These are phyloP conservation scores for Deilephila elpenor DNA, from an alignment of 2,888 invertebrate species.

Conservation along the genomic window DNA sequence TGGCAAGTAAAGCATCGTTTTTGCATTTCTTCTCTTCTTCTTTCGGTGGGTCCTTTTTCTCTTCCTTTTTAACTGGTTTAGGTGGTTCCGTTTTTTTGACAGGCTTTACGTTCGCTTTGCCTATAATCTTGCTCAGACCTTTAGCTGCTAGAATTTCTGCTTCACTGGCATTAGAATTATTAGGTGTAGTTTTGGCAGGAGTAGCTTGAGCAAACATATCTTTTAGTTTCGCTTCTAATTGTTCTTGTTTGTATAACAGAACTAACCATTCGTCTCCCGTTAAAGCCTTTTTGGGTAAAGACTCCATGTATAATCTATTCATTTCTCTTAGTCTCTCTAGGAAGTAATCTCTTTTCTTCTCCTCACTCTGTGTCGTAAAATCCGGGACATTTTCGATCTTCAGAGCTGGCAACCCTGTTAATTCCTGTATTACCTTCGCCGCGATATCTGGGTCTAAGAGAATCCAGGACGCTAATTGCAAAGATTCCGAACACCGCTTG, in stretches of 20 bases:
- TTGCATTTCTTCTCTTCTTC: slow-evolving; percentile 53
- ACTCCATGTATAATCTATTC: slow-evolving; percentile 71
- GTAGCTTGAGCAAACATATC: slow-evolving; percentile 61
- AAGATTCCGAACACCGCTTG: slow-evolving; percentile 67
- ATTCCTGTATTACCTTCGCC: slow-evolving; percentile 67
- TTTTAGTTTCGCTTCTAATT: slow-evolving; percentile 65
- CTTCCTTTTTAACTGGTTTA: slow-evolving; percentile 50
- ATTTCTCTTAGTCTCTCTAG: slow-evolving; percentile 64
- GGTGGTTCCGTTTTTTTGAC: slow-evolving; percentile 56
- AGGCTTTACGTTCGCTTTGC: slow-evolving; percentile 59
- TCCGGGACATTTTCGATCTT: slow-evolving; percentile 61
- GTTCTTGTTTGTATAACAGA: slow-evolving; percentile 70
- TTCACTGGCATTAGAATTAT: slow-evolving; percentile 62
- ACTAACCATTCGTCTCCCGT: slow-evolving; percentile 77
- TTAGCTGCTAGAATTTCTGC: slow-evolving; percentile 78
- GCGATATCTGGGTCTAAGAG: slow-evolving; percentile 68
- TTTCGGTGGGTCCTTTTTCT: slow-evolving; percentile 25
- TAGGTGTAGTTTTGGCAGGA: slow-evolving; percentile 45
- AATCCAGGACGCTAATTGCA: slow-evolving; percentile 67
- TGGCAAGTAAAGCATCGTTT: slow-evolving; percentile 67
- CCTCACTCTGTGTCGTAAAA: slow-evolving; percentile 54
- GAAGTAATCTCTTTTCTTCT: slow-evolving; percentile 69
- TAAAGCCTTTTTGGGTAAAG: slow-evolving; percentile 66
- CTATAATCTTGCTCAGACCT: slow-evolving; percentile 77
- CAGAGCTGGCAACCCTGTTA: slow-evolving; percentile 64